These are phyloP conservation scores for Aphis gossypii DNA, from an alignment of 1,140 invertebrate species.

Conservation along the genomic window DNA sequence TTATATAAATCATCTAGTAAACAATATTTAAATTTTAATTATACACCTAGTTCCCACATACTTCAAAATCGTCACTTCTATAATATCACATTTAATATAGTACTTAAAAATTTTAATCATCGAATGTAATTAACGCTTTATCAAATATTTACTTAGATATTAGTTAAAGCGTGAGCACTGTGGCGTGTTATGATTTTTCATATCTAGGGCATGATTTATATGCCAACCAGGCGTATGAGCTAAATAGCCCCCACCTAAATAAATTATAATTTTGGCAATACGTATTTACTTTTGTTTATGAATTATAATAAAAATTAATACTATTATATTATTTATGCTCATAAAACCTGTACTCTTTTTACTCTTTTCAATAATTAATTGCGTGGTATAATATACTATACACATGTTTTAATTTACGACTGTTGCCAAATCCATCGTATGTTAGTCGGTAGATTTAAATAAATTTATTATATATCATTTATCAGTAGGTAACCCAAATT, in stretches of 20 bases:
- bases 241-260: not conserved
- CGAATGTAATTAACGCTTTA: not conserved
- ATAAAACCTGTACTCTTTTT: not conserved
- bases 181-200: not conserved
- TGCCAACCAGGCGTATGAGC: not conserved
- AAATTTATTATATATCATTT: not conserved
- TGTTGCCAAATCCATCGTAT: not conserved
- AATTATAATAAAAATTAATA: not conserved
- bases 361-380: not conserved
- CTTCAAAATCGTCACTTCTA: not conserved
- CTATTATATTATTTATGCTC: not conserved
- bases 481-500: not conserved
- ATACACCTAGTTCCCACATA: not conserved
- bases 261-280: not conserved
- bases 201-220: not conserved
- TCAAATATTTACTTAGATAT: not conserved
- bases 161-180: not conserved
- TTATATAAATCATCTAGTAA: not conserved
- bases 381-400: not conserved
- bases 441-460: too few species aligned
- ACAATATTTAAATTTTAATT: not conserved
- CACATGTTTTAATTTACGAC: not conserved
- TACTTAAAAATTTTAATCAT: not conserved
- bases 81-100: not conserved
- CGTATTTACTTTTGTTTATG: not conserved